Base-by-base conservation (phyloP, 2,113 vertebrate genomes). In the Puma concolor region DNA sequence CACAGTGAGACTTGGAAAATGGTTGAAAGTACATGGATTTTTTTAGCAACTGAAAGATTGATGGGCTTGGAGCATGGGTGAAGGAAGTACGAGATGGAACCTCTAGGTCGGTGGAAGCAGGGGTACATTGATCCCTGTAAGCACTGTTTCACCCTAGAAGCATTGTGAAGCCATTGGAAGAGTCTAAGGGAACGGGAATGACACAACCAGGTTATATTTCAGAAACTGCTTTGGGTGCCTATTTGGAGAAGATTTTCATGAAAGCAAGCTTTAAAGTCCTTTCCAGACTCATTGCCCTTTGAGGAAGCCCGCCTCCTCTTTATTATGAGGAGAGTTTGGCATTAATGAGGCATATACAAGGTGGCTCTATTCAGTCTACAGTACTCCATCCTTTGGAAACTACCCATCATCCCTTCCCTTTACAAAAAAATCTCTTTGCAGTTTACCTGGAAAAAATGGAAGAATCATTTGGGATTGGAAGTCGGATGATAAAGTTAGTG, bases 161-260 rank as follows among this genome's bases (percentile, higher is more conserved):
- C 29, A 66, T 29, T 2, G 4, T 67, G 44, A 81, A 82, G 5
- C 4, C 27, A 2, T 3, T 7, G 36, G 31, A 17, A 52, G 4
- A 13, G 10, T 63, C 10, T 10, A 29, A 36, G 11, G 44, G 44
- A 3, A 3, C 4, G 17, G 16, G 2, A 23, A 2, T n/a, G 4
- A n/a, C 23, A 54, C 10, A 16, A n/a, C 44, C 0, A 4, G 19
- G 2, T 48, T 44, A 23, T 57, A 7, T 57, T 67, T 88, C 5
- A 31, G 6, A 86, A 92, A 25, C 64, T 5, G 44, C 9, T 6
- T 9, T 52, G 48, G 36, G 5, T 71, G 8, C 2, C 7, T 79
- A 1, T 72, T 81, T 82, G 41, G 29, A 52, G 88, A 92, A 82
- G 15, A n/a, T 41, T 12, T 80, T 17, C 6, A 1, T 2, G 48